These are phyloP conservation scores for Perca schrenkii DNA, from an alignment of 2,113 vertebrate genomes.

Conservation along the genomic window DNA sequence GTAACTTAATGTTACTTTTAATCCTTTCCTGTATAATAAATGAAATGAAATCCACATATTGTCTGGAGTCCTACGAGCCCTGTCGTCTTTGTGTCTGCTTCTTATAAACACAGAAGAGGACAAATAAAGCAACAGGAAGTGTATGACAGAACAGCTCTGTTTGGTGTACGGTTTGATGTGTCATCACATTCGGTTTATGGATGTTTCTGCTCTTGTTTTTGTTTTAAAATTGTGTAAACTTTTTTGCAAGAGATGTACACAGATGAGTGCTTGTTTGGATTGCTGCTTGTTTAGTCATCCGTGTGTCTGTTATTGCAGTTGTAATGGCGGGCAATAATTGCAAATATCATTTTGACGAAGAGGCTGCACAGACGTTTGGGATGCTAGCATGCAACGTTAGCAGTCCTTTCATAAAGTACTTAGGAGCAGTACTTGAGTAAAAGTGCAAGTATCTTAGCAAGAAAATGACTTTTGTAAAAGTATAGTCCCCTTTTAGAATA, in stretches of 20 bases:
- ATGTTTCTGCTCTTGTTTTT: slow-evolving; percentile 81
- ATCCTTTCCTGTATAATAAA: no score
- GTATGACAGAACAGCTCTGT: slow-evolving; percentile 75
- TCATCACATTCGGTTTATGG: slow-evolving; percentile 79
- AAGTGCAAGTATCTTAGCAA: no score
- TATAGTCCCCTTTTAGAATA: no score
- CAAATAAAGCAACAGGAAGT: slow-evolving; percentile 84
- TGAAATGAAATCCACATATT: slow-evolving; percentile 33
- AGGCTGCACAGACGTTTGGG: slow-evolving; percentile 12
- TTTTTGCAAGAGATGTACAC: slow-evolving; percentile 83
- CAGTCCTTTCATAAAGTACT: no score
- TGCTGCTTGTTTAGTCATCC: slow-evolving; percentile 81
- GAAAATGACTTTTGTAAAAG: no score
- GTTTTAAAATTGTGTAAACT: slow-evolving; percentile 85
- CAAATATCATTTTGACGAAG: slow-evolving; percentile 72
- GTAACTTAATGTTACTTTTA: no score
- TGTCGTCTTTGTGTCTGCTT: slow-evolving; percentile 75
- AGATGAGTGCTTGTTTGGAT: slow-evolving; percentile 84
- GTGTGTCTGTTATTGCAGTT: slow-evolving; percentile 80
- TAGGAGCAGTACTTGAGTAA: no score
- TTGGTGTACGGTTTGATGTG: slow-evolving; percentile 80
- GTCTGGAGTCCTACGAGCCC: slow-evolving; percentile 27
- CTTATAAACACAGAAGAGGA: slow-evolving; percentile 72
- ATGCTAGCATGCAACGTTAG: slow-evolving; percentile 1
- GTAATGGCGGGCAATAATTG: slow-evolving; percentile 80